phyloP scores from a whole-genome alignment of 2,113 vertebrate species.

The Alces alces region DNA sequence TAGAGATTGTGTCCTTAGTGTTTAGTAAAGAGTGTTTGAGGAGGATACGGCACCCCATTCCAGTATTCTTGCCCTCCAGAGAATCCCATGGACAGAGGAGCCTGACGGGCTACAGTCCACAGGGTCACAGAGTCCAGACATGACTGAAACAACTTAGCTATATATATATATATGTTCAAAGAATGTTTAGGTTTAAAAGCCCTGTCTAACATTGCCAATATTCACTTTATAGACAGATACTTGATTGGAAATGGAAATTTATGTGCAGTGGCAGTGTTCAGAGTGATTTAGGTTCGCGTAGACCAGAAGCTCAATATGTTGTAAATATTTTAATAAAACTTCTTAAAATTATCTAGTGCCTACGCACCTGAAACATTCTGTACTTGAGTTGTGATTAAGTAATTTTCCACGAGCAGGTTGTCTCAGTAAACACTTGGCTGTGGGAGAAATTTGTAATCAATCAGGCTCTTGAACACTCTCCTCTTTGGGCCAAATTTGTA shows the following conservation, averaged over 20 bases:
- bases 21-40: neutral
- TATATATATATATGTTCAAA: neutral
- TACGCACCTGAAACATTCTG: neutral
- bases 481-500: constrained; percentile 42
- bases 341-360: neutral
- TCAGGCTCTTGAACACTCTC: constrained; percentile 19
- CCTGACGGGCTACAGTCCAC: neutral
- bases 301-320: neutral
- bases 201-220: neutral
- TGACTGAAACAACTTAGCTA: neutral
- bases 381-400: constrained; percentile 32
- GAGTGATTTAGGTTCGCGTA: neutral
- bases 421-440: neutral
- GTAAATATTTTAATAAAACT: neutral
- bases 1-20: neutral
- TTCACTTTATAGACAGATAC: neutral
- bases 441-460: constrained; percentile 45
- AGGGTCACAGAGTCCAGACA: neutral
- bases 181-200: neutral
- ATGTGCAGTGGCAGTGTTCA: neutral
- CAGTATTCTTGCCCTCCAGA: neutral
- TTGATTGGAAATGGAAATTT: neutral
- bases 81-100: neutral
- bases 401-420: constrained; percentile 33
- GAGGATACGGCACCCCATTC: neutral